Evolutionary conservation across 1,140 invertebrate genomes (phyloP).

Genomic region (Drosophila watanabei): DNA sequence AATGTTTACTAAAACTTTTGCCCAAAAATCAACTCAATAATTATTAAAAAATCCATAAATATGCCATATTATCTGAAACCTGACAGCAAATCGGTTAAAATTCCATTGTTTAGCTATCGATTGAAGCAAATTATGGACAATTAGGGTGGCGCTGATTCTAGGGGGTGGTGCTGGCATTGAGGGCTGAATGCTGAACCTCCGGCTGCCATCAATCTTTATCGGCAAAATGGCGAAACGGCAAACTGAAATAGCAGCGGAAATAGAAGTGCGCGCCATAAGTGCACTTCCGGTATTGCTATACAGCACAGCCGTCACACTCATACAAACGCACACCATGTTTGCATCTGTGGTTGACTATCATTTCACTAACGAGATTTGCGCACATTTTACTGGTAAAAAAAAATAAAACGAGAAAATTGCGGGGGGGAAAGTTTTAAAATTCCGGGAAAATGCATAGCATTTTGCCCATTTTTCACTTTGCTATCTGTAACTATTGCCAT

Average conservation of each 20-base stretch:
- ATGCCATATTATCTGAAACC: not conserved
- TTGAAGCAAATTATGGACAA: constrained; percentile 42
- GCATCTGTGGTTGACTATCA: constrained; percentile 32
- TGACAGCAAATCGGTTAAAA: not conserved
- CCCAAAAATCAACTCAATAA: no score
- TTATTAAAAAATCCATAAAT: not conserved
- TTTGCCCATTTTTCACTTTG: constrained; percentile 67
- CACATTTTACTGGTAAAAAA: constrained; percentile 38
- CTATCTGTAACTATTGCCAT: constrained; percentile 53
- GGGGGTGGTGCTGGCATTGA: not conserved
- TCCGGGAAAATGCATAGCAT: constrained; percentile 44
- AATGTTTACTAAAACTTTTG: no score
- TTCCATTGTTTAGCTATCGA: constrained; percentile 23
- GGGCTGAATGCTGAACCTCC: not conserved
- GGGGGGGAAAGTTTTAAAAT: constrained; percentile 31
- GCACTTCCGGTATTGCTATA: constrained; percentile 63
- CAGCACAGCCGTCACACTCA: constrained; percentile 32
- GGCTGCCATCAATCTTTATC: constrained; percentile 72
- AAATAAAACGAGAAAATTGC: constrained; percentile 3
- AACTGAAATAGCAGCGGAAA: constrained; percentile 69
- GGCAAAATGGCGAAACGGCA: constrained; percentile 27
- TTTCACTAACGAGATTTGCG: constrained; percentile 73
- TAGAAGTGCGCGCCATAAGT: constrained; percentile 82
- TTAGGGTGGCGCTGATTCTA: constrained; percentile 26
- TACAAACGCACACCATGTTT: constrained; percentile 14